Base-by-base conservation (phyloP, 1,140 invertebrate genomes). In the Leptopilina clavipes region DNA sequence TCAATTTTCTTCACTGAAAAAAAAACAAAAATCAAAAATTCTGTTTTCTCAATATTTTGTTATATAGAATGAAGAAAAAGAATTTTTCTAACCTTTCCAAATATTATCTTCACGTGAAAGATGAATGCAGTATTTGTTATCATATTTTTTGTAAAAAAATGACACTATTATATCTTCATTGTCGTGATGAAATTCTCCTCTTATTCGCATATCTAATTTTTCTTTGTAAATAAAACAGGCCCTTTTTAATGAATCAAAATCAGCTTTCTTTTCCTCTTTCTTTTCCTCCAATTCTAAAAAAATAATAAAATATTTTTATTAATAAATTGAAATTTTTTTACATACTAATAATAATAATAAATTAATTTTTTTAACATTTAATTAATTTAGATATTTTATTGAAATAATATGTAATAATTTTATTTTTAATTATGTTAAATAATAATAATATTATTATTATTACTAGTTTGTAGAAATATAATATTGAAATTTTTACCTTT, bases 171-270 rank as follows among this genome's bases (percentile, higher is more conserved):
- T 31, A 22, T 74, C 12, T 6, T 84, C 77, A 8, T 73, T 14
- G 70, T 86, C 73, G 0, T 82, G 44, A 0, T 81, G 44, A n/a
- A 18, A 56, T 7, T 86, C 31, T 19, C 82, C 54, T 11, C 56
- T 73, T 65, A 90, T 78, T 31, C 83, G 81, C 43, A 89, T 77
- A 72, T 89, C 78, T 8, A 90, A 80, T 73, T 85, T 73, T 3
- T 81, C 70, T 78, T 89, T 90, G 40, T 87, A 90, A 3, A 77
- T n/a, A 0, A 22, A 70, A 12, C 75, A 85, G 0, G 84, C 87
- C 72, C 74, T 86, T 37, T 87, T 88, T 25, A 90, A 40, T 8
- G 86, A 84, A 25, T 82, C 74, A 85, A 85, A 89, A 19, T 81
- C 75, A 17, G 37, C 71, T 65, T 76, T 11, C 70, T 82, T 86